Evolutionary conservation across 2,888 invertebrate genomes (phyloP), one percentile per base, ranked within the genome.

Genomic region (Ceraclea dissimilis): DNA sequence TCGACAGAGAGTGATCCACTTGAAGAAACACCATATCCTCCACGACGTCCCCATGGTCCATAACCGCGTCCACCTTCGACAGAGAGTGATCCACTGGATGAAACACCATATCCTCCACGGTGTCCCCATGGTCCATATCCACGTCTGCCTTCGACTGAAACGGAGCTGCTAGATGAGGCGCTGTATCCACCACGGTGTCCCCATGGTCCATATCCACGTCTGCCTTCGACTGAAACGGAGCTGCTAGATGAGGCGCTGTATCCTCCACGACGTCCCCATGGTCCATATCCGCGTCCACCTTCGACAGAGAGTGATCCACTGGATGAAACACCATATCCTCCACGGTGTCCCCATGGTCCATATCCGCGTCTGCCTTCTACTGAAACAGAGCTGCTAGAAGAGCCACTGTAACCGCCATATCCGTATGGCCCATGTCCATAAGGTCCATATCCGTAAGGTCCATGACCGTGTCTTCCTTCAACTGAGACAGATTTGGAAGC

Each of bases 31-130:
- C 22, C 47, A 17, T 17, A 8, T 19, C 47, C 47, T 11, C 31
- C 31, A 16, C n/a, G n/a, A n/a, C n/a, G n/a, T n/a, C n/a, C n/a
- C n/a, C n/a, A 26, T 47, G 53, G 48, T 53, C 31, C 53, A 33
- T 22, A n/a, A 18, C 18, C 16, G 2, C 39, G 16, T 13, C 52
- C 10, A 13, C 33, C 13, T 20, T 31, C 31, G 8, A 50, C 33
- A 6, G 33, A 33, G 8, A 10, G 8, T 16, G 21, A 44, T 44
- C 11, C 6, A 44, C 44, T 44, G 21, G 8, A 19, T 20, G 34
- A 33, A n/a, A n/a, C n/a, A n/a, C n/a, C n/a, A 19, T 31, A 20
- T 31, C 21, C 53, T 8, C 10, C 2, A 34, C 33, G 48, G 17
- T n/a, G 31, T 43, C 48, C 49, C 10, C 18, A 20, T 22, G 51